Percentiles rank a stretch among this genome's conserved stretches.
These are phyloP conservation scores for Nephrotoma flavescens DNA, from an alignment of 2,888 invertebrate genomes.

Conservation along the genomic window DNA sequence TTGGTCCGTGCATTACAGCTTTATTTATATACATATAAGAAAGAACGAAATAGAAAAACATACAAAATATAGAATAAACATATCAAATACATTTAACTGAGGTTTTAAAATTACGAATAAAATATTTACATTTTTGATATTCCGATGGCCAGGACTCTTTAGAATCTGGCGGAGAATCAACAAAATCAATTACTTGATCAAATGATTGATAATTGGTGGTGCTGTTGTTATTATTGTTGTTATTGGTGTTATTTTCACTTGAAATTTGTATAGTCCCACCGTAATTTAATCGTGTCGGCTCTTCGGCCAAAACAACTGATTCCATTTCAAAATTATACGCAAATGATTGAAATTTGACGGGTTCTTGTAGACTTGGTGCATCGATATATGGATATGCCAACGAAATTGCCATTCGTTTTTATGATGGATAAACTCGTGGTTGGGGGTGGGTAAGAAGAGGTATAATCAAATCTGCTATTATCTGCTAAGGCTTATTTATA, in stretches of 20 bases:
- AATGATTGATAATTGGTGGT: constrained; percentile 21
- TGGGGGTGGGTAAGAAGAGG: not conserved
- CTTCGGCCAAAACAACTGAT: not conserved
- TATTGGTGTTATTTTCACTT: constrained; percentile 10
- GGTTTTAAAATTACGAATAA: not conserved
- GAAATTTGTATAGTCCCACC: not conserved
- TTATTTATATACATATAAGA: not conserved
- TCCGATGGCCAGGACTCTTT: constrained; percentile 33
- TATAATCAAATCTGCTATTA: not conserved
- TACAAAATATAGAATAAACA: not conserved
- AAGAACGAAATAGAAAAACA: not conserved
- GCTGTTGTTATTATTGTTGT: constrained; percentile 7
- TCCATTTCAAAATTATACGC: not conserved
- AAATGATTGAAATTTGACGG: constrained; percentile 11
- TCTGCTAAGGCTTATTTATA: not conserved
- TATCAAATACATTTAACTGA: not conserved
- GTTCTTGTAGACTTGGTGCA: constrained; percentile 26
- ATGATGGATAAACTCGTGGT: not conserved
- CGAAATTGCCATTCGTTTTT: constrained; percentile 31
- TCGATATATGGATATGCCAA: constrained; percentile 27
- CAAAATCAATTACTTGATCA: constrained; percentile 31
- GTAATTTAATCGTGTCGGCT: not conserved
- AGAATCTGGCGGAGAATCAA: constrained; percentile 32
- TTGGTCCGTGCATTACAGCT: constrained; percentile 7
- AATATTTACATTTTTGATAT: constrained; percentile 14